Conservation (phyloP, 2,888 invertebrate species). For the Plutella xylostella region DNA sequence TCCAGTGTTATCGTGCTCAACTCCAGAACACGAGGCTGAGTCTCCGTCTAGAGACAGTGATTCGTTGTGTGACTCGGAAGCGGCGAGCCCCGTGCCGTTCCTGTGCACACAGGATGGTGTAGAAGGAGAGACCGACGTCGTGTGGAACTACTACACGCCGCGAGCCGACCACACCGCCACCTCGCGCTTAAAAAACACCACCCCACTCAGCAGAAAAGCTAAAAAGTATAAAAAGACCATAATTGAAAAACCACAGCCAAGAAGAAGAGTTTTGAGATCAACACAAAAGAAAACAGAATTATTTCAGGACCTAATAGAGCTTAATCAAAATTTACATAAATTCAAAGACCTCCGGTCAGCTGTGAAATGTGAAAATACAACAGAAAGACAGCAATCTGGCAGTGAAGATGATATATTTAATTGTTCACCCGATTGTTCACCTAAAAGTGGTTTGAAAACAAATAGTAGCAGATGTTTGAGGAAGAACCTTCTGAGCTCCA, state of each 20-base stretch:
- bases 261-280: conserved; percentile 34
- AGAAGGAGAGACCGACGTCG: conserved; percentile 59
- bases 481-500: conserved; percentile 55
- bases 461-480: conserved; percentile 41
- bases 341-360: conserved; percentile 18
- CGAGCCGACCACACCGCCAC: conserved; percentile 37
- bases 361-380: conserved; percentile 28
- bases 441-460: conserved; percentile 39
- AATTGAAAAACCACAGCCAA: conserved; percentile 40
- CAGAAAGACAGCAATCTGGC: conserved; percentile 22
- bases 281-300: conserved; percentile 47
- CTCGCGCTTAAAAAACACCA: conserved; percentile 40
- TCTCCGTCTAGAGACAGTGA: conserved; percentile 58
- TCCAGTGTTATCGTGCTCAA: conserved; percentile 54
- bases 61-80: conserved; percentile 51
- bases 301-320: conserved; percentile 50
- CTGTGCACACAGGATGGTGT: conserved; percentile 62
- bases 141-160: conserved; percentile 66
- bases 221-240: conserved; percentile 39
- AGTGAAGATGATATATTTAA: conserved; percentile 55
- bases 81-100: conserved; percentile 59
- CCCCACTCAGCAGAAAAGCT: conserved; percentile 46
- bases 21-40: conserved; percentile 44
- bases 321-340: conserved; percentile 54
- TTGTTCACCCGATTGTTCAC: conserved; percentile 44